These are phyloP conservation scores for Lysiphlebus fabarum DNA, from an alignment of 1,140 invertebrate species.

Conservation along the genomic window DNA sequence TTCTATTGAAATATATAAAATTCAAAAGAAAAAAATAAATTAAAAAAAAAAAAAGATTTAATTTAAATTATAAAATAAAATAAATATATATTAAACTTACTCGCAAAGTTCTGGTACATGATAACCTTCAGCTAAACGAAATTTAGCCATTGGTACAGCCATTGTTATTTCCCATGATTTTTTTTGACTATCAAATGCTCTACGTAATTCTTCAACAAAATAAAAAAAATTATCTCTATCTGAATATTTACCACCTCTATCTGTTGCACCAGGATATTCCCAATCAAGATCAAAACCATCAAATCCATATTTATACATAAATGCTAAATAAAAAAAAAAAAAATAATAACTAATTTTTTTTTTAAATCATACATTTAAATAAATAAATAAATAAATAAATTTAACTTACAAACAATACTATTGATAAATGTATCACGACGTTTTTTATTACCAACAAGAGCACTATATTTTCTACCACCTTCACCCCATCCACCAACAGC, in stretches of 20 bases:
- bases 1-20: constrained; percentile 55
- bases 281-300: constrained; percentile 83
- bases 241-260: constrained; percentile 76
- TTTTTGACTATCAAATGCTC: constrained; percentile 70
- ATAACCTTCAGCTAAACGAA: constrained; percentile 80
- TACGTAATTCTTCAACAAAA: constrained; percentile 75
- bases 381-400: constrained; percentile 6
- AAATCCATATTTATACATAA: constrained; percentile 73
- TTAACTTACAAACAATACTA: constrained; percentile 68
- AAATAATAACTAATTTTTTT: too few species aligned
- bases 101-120: constrained; percentile 83
- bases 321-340: constrained; percentile 51
- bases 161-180: constrained; percentile 84
- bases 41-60: constrained; percentile 10
- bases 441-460: constrained; percentile 67
- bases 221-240: constrained; percentile 83
- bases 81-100: constrained; percentile 56
- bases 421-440: constrained; percentile 69
- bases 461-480: constrained; percentile 80
- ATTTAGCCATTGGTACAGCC: constrained; percentile 82
- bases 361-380: neutral
- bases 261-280: constrained; percentile 83
- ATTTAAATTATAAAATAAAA: neutral
- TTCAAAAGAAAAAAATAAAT: too few species aligned
- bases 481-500: constrained; percentile 88